Evolutionary conservation across 1,140 invertebrate genomes (phyloP), one percentile per base, ranked within the genome.

Genomic region (Brachionus asplanchnoidis): DNA sequence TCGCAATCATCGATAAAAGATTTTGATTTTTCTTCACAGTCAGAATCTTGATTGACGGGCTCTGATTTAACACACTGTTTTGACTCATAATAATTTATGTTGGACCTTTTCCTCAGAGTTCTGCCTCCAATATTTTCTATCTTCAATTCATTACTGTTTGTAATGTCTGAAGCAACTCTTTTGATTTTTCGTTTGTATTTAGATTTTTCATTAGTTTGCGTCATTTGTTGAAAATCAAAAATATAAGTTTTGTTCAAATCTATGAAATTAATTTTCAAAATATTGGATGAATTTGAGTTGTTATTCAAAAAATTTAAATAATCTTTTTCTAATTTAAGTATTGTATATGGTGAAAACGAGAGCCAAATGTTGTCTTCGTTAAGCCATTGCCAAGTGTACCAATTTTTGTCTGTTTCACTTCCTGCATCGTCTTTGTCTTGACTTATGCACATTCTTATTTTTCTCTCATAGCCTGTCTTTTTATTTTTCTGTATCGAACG

Each of bases 321-420:
- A 4, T 42, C 53, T 14, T 60, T 32, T 68, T 82, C 79, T 82
- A 82, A 65, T 42, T 68, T 28, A 6, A 65, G 14, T 6, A 36
- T 68, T 65, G 17, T 44, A 14, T 65, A 60, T 44, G 79, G 79
- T 14, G 79, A 60, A 68, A 42, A 82, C 9, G 79, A 32, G 12
- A 36, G 9, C 79, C 79, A 82, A 12, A n/a, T 60, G 32, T 82
- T 82, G 23, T 60, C 42, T 65, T 82, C 79, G 12, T 82, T 44
- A 5, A 60, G 28, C 50, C 79, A 82, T 26, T 82, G 79, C 79
- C 79, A 82, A 44, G 20, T 46, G 46, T 46, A 77, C 73, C 73
- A 82, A 36, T 82, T 82, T 82, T 82, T 82, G 79, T 82, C 73
- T 77, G 73, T 26, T 14, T 46, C 40, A 50, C 28, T 9, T 44